These are phyloP conservation scores for Osmerus mordax DNA, from an alignment of 2,113 vertebrate genomes.

Conservation along the genomic window DNA sequence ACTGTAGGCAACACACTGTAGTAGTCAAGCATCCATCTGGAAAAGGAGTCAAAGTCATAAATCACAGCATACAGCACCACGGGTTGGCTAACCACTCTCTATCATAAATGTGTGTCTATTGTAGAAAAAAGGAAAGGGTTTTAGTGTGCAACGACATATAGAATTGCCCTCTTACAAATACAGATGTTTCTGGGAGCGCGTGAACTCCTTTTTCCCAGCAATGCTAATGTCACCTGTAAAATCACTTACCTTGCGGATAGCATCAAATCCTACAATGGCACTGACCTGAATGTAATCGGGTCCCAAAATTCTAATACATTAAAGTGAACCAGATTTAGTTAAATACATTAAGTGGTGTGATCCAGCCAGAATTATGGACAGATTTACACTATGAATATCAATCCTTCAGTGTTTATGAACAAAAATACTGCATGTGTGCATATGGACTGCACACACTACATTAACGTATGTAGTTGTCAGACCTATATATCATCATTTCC, in stretches of 20 bases:
- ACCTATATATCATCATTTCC: background rate
- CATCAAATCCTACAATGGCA: constrained; percentile 28
- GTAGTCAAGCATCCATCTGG: constrained; percentile 57
- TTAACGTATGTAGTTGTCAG: background rate
- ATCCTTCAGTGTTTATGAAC: background rate
- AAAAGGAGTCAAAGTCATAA: constrained; percentile 61
- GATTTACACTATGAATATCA: background rate
- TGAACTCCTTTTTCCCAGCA: constrained; percentile 49
- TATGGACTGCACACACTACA: background rate
- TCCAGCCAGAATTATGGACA: background rate
- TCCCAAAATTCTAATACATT: constrained; percentile 14
- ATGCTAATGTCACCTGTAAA: constrained; percentile 40
- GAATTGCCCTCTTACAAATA: constrained; percentile 52
- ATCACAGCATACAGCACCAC: constrained; percentile 46
- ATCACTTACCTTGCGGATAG: constrained; percentile 35
- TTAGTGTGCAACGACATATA: constrained; percentile 3
- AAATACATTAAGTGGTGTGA: constrained; percentile 6
- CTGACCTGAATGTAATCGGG: constrained; percentile 1
- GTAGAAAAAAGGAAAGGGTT: constrained; percentile 25
- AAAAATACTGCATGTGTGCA: background rate
- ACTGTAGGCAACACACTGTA: constrained; percentile 43
- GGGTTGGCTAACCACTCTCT: constrained; percentile 42
- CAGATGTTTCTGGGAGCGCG: constrained; percentile 58
- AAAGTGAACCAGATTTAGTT: background rate
- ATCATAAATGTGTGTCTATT: constrained; percentile 38